phyloP scores from a whole-genome alignment of 2,113 vertebrate genomes.

The Pyxicephalus adspersus region DNA sequence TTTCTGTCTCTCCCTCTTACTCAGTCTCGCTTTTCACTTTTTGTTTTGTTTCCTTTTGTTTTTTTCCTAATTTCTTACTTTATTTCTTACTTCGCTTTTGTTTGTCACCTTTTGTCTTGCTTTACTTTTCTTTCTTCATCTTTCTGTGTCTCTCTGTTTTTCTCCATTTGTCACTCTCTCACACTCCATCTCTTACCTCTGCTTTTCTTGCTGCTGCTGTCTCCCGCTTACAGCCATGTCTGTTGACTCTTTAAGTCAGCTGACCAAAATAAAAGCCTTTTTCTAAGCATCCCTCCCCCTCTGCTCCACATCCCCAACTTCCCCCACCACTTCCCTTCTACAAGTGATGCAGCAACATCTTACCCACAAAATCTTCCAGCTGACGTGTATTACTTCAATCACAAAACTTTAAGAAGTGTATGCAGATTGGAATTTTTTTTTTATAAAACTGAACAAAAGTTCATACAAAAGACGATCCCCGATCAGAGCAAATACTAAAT shows the following conservation, averaged over 20 bases:
- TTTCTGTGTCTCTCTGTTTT: slow-evolving; percentile 63
- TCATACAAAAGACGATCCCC: no score
- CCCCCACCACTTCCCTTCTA: slow-evolving; percentile 44
- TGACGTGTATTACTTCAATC: not conserved
- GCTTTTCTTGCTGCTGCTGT: slow-evolving; percentile 57
- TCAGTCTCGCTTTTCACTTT: not conserved
- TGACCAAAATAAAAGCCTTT: slow-evolving; percentile 40
- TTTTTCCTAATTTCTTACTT: not conserved
- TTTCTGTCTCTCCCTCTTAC: not conserved
- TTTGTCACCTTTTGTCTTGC: slow-evolving; percentile 28
- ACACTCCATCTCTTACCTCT: slow-evolving; percentile 20
- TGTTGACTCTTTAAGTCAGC: slow-evolving; percentile 47
- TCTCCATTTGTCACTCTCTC: slow-evolving; percentile 49
- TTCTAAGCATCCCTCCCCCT: slow-evolving; percentile 34
- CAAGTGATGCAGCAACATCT: slow-evolving; percentile 18
- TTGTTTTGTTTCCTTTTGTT: not conserved
- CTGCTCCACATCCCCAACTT: slow-evolving; percentile 32
- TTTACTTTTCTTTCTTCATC: not conserved
- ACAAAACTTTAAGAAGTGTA: not conserved
- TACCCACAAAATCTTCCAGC: slow-evolving; percentile 4
- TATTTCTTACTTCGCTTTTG: not conserved
- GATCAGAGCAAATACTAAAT: no score
- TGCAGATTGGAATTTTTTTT: not conserved
- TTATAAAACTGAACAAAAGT: not conserved
- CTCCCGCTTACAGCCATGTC: slow-evolving; percentile 32